phyloP scores from a whole-genome alignment of 1,140 invertebrate species.

The Bactericera cockerelli region DNA sequence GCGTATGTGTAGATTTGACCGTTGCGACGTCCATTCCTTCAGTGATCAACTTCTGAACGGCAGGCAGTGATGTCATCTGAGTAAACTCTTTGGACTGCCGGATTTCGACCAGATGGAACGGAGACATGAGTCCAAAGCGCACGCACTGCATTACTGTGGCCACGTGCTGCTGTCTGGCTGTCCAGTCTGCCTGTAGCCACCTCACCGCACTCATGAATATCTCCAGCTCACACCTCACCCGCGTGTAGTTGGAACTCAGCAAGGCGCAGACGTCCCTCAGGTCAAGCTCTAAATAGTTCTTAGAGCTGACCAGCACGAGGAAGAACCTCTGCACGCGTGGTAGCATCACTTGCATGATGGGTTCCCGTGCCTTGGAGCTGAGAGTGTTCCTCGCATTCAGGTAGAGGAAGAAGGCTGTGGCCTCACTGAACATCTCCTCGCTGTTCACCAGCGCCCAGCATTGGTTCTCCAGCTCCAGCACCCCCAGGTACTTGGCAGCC shows the following conservation, averaged over 20 bases:
- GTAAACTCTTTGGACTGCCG: conserved; percentile 49
- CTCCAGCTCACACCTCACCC: conserved; percentile 56
- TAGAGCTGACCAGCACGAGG: conserved; percentile 47
- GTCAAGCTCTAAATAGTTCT: conserved; percentile 45
- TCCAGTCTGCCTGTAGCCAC: conserved; percentile 53
- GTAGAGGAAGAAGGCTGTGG: conserved; percentile 49
- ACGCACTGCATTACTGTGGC: conserved; percentile 44
- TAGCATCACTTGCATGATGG: conserved; percentile 51
- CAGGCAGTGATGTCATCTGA: conserved; percentile 41
- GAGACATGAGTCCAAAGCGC: conserved; percentile 52
- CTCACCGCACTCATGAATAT: conserved; percentile 54
- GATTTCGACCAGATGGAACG: conserved; percentile 54
- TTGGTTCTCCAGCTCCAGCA: conserved; percentile 48
- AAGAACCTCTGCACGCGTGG: conserved; percentile 54
- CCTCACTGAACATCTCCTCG: conserved; percentile 46
- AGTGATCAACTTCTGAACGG: conserved; percentile 50
- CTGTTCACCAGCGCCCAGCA: conserved; percentile 54
- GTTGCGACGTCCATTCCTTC: conserved; percentile 37
- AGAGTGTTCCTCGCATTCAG: conserved; percentile 37
- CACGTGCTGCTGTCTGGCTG: conserved; percentile 33
- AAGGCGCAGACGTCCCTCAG: conserved; percentile 43
- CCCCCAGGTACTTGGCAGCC: conserved; percentile 41
- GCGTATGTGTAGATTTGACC: background rate
- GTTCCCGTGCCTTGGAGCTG: conserved; percentile 29
- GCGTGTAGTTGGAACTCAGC: conserved; percentile 47